A percentile compares a stretch with the other conserved stretches of the same genome.
Evolutionary conservation across 2,888 invertebrate species (phyloP).

Genomic region (Ennomos quercinarius): DNA sequence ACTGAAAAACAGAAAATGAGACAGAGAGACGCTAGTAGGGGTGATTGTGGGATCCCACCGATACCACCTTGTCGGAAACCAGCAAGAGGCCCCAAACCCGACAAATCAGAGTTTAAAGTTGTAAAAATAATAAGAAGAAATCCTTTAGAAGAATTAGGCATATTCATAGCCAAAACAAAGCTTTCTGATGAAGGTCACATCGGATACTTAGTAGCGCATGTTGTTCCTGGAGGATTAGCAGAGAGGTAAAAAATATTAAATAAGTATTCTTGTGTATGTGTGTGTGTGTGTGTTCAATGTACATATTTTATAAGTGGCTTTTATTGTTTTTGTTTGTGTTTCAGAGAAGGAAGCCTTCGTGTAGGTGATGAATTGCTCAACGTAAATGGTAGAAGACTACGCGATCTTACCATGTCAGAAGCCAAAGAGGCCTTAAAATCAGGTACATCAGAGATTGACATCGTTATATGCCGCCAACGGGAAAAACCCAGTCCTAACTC

Average conservation of each 20-base stretch:
- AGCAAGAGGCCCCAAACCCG: constrained; percentile 59
- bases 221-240: constrained; percentile 89
- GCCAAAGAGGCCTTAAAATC: constrained; percentile 88
- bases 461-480: constrained; percentile 86
- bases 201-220: constrained; percentile 90
- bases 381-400: constrained; percentile 89
- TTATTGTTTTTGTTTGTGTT: constrained; percentile 24
- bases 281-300: too few relatives aligned
- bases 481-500: constrained; percentile 57
- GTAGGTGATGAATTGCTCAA: constrained; percentile 90
- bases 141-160: constrained; percentile 88
- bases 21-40: constrained; percentile 70
- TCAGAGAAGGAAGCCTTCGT: constrained; percentile 87
- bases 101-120: constrained; percentile 76
- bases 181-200: constrained; percentile 85
- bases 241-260: constrained; percentile 82
- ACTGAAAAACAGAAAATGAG: constrained; percentile 82
- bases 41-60: constrained; percentile 78
- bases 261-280: too few relatives aligned
- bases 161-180: constrained; percentile 89
- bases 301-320: too few relatives aligned
- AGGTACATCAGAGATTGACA: constrained; percentile 87
- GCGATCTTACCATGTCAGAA: constrained; percentile 88
- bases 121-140: constrained; percentile 85
- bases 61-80: constrained; percentile 79